Evolutionary conservation across 2,888 invertebrate genomes (phyloP).

Genomic region (Aelia acuminata): DNA sequence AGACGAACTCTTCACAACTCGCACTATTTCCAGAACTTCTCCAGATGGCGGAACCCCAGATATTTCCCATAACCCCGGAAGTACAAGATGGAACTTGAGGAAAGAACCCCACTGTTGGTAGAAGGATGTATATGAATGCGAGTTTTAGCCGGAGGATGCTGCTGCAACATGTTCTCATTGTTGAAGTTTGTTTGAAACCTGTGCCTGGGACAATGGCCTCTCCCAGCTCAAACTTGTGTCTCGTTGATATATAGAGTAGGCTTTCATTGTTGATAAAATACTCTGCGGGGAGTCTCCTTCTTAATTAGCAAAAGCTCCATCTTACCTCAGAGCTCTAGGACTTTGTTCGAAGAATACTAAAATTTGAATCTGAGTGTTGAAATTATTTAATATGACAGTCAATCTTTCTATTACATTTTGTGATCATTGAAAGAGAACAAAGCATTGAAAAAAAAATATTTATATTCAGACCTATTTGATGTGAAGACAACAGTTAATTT

Average conservation of each 20-base stretch:
- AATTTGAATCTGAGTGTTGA: no score
- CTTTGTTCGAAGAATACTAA: background rate
- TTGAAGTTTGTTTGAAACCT: conserved; percentile 21
- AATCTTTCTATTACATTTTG: no score
- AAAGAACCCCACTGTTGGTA: background rate
- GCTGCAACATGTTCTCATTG: conserved; percentile 2
- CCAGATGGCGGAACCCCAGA: background rate
- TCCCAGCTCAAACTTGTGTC: background rate
- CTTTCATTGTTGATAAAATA: conserved; percentile 18
- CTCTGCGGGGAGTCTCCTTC: background rate
- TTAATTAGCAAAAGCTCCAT: background rate
- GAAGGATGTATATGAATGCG: conserved; percentile 7
- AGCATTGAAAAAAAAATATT: no score
- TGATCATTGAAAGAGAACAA: no score
- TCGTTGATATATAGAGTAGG: conserved; percentile 10
- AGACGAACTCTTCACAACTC: background rate
- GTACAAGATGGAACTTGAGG: background rate
- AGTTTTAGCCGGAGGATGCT: background rate
- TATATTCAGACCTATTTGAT: no score
- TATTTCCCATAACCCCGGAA: background rate
- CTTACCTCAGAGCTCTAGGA: background rate
- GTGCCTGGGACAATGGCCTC: background rate
- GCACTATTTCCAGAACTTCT: background rate
- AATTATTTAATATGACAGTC: no score
- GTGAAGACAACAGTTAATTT: no score